Base-by-base conservation (phyloP, 2,113 vertebrate species). In the Hiodon alosoides region DNA sequence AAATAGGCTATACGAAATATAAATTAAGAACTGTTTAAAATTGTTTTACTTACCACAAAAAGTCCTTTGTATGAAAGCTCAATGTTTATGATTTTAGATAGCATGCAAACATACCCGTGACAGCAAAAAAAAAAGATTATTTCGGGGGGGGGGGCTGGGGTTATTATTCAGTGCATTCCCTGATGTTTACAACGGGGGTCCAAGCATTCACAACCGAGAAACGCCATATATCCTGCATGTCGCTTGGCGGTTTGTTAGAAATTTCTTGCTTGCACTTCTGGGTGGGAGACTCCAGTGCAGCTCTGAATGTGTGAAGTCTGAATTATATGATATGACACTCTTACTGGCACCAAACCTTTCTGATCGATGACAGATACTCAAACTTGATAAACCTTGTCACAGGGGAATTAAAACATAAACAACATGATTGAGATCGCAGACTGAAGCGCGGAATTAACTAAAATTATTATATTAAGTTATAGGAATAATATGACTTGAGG, bases 241-340 rank as follows among this genome's bases (percentile, higher is more conserved):
- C 79, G 64, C 76, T 65, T 72, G 69, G 64, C 77, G 73, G 79
- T 81, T 68, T 78, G 75, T 71, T 81, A 72, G 82, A 85, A 77
- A 83, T 88, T 83, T 85, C 83, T 81, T 81, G 84, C 78, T 79
- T 82, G 75, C 81, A 79, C 85, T 85, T 81, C 75, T 78, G 86
- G 73, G 82, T 77, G 81, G 71, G 79, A 80, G 74, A 74, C 71
- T 83, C 80, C 77, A 77, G 80, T 14, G 73, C 53, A 79, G 76
- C 77, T 86, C 81, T 60, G 81, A 75, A 82, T 75, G 82, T 55
- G 79, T 85, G 85, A 87, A 82, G 78, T n/a, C 68, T 83, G 79
- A 75, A 78, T 81, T 82, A 81, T 88, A 82, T 86, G 83, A 84
- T 85, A 82, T 90, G 83, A 89, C 82, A 71, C 82, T 72, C 76